A percentile compares a stretch with the other conserved stretches of the same genome.
Evolutionary conservation across 1,140 invertebrate species (phyloP).

Genomic region (Cotesia glomerata): DNA sequence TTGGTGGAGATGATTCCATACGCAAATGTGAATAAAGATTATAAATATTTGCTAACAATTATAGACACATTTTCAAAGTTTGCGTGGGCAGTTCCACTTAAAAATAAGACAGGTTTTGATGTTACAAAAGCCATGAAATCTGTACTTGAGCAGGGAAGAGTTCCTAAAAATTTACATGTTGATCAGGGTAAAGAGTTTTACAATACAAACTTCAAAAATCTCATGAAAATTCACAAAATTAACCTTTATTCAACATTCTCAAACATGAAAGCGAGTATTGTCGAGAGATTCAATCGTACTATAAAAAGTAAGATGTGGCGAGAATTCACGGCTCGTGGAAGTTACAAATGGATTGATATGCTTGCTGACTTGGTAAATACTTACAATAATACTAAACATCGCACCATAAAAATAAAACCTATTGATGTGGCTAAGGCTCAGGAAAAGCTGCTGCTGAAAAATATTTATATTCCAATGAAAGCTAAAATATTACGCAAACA

Average conservation of each 20-base stretch:
- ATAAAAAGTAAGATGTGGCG: conserved; percentile 1
- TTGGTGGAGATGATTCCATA: conserved; percentile 11
- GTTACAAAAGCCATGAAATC: background rate
- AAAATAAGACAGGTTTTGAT: background rate
- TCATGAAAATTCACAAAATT: background rate
- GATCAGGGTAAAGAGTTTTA: conserved; percentile 24
- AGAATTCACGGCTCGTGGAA: background rate
- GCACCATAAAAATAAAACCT: background rate
- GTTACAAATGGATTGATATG: conserved; percentile 4
- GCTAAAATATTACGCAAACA: too few species aligned
- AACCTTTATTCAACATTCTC: background rate
- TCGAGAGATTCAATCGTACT: background rate
- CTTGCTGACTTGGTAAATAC: background rate
- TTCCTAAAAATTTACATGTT: conserved; percentile 24
- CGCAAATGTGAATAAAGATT: conserved; percentile 17
- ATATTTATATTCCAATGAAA: too few species aligned
- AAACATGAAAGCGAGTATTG: background rate
- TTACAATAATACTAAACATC: background rate
- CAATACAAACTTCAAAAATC: background rate
- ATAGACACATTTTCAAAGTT: conserved; percentile 31
- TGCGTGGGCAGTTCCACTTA: conserved; percentile 28
- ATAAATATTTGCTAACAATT: conserved; percentile 25
- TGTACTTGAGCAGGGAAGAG: background rate
- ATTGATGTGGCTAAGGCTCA: too few species aligned
- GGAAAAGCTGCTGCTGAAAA: too few species aligned